Evolutionary conservation across 2,113 vertebrate species (phyloP).

Genomic region (Uria aalge): DNA sequence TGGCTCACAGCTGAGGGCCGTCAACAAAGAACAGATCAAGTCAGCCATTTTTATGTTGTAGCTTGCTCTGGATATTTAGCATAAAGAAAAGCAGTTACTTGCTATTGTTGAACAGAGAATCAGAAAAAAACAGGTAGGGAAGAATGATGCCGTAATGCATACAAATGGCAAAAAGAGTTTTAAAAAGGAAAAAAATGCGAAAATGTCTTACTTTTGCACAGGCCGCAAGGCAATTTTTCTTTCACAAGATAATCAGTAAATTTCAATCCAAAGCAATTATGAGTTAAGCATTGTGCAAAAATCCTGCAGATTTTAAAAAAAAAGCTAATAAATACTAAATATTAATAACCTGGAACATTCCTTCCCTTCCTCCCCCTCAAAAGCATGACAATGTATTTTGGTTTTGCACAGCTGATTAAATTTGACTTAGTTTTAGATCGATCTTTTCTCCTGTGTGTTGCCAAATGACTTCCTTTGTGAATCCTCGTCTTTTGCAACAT

Average conservation of each 20-base stretch:
- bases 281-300: not conserved
- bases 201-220: not conserved
- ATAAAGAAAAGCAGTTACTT: not conserved
- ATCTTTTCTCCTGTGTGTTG: not conserved
- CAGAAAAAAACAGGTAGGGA: not conserved
- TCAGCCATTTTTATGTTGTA: not conserved
- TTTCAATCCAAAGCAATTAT: not conserved
- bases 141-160: not conserved
- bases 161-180: not conserved
- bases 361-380: not conserved
- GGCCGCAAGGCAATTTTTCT: not conserved
- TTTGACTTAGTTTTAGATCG: not conserved
- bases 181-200: not conserved
- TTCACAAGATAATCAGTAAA: not conserved
- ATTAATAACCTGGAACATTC: not conserved
- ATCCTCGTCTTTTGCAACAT: not conserved
- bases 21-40: not conserved
- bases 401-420: not conserved
- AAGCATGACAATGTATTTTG: not conserved
- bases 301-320: not conserved
- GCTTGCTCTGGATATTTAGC: not conserved
- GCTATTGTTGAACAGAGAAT: not conserved
- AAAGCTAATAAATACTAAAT: not conserved
- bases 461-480: not conserved
- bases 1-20: slow-evolving; percentile 40